These are phyloP conservation scores for Leptocoma aspasia DNA, from an alignment of 2,113 vertebrate genomes.

Conservation along the genomic window DNA sequence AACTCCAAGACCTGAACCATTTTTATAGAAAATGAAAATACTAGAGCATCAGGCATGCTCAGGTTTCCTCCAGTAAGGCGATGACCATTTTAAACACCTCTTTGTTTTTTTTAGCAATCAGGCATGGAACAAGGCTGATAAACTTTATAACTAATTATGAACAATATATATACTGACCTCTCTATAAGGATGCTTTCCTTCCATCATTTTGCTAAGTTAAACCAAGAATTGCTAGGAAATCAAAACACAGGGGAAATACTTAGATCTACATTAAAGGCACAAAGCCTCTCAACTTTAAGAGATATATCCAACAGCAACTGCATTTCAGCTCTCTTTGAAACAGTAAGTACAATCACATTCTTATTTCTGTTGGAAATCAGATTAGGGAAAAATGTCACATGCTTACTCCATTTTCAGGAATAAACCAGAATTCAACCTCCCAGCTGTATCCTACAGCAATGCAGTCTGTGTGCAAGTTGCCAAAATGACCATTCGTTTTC, in stretches of 20 bases:
- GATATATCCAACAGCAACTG: not conserved
- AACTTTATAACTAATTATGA: not conserved
- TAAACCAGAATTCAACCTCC: not conserved
- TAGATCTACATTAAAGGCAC: not conserved
- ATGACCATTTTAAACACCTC: not conserved
- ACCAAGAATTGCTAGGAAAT: not conserved
- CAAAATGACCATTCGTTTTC: not conserved
- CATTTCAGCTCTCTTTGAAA: not conserved
- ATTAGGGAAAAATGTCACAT: not conserved
- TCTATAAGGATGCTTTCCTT: not conserved
- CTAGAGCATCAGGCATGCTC: not conserved
- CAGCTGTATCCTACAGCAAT: not conserved
- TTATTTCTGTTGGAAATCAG: not conserved
- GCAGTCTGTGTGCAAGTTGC: not conserved
- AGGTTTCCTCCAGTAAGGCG: not conserved
- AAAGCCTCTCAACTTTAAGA: not conserved
- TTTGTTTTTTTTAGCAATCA: not conserved
- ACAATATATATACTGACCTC: not conserved
- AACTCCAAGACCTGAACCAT: not conserved
- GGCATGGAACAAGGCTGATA: not conserved
- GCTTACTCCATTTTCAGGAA: not conserved
- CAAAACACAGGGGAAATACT: not conserved
- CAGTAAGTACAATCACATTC: not conserved
- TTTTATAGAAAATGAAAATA: not conserved
- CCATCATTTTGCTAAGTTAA: not conserved